A percentile compares a stretch with the other conserved stretches of the same genome.
Evolutionary conservation across 2,113 vertebrate species (phyloP).

Genomic region (Choloepus hoffmanni): DNA sequence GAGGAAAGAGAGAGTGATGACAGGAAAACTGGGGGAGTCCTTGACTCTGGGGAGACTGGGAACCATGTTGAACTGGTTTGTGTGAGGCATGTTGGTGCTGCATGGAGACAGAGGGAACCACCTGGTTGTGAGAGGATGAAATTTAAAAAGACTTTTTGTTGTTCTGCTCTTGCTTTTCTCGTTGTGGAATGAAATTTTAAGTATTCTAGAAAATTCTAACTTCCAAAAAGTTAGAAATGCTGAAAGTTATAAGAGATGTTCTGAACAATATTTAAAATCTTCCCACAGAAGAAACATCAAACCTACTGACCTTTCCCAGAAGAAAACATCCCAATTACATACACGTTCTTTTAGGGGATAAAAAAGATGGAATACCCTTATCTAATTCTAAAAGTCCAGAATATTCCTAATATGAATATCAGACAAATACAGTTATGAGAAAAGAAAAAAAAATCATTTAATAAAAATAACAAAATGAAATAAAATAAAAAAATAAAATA

Average conservation of each 20-base stretch:
- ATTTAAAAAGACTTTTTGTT: neutral
- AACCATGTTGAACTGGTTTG: neutral
- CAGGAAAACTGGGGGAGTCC: too few species aligned
- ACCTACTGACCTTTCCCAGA: neutral
- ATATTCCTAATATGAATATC: neutral
- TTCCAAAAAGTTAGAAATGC: neutral
- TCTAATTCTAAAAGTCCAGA: neutral
- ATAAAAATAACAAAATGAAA: neutral
- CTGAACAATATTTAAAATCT: neutral
- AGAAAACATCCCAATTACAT: too few species aligned
- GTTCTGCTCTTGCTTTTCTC: neutral
- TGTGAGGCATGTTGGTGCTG: neutral
- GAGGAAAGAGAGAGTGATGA: too few species aligned
- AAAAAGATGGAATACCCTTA: neutral
- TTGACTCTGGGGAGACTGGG: too few species aligned
- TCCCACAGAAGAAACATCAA: neutral
- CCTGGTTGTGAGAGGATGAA: neutral
- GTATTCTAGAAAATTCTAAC: neutral
- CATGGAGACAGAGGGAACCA: neutral
- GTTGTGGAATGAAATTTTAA: neutral
- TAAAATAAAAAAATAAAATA: neutral
- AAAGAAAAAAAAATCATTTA: neutral
- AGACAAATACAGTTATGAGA: neutral
- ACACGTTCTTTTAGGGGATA: neutral
- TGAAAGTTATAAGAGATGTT: neutral